Conservation (phyloP, 2,113 vertebrate species). For the Phyllopteryx taeniolatus region DNA sequence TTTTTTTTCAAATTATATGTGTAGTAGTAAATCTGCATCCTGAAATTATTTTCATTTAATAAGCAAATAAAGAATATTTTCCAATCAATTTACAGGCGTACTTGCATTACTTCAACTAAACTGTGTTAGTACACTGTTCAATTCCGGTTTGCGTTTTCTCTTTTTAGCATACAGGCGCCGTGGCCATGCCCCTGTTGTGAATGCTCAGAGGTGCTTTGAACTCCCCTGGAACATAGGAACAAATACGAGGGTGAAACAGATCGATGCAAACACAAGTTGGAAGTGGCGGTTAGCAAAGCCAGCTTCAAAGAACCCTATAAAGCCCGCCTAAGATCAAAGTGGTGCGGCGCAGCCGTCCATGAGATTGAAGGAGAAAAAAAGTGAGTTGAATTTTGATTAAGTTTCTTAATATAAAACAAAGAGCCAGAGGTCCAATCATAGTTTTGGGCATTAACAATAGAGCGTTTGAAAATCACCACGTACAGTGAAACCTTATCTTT, state of each 20-base stretch:
- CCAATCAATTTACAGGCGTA: background rate
- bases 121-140: constrained; percentile 20
- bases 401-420: constrained; percentile 24
- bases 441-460: constrained; percentile 42
- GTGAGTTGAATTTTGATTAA: constrained; percentile 74
- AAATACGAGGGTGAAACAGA: constrained; percentile 67
- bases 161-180: constrained; percentile 28
- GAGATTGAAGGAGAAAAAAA: constrained; percentile 61
- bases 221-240: constrained; percentile 59
- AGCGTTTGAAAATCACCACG: constrained; percentile 45
- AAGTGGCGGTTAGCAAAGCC: constrained; percentile 72
- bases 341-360: constrained; percentile 65
- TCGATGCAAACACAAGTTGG: constrained; percentile 75
- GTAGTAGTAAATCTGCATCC: no score
- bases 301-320: constrained; percentile 76
- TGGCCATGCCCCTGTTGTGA: constrained; percentile 29
- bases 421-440: constrained; percentile 57
- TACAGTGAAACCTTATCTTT: no score
- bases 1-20: no score
- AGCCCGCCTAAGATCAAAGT: constrained; percentile 73
- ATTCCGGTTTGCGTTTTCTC: constrained; percentile 27
- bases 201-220: constrained; percentile 69
- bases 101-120: constrained; percentile 28
- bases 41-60: background rate
- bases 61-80: background rate